Evolutionary conservation across 2,888 invertebrate genomes (phyloP).

Genomic region (Magallana nippona): DNA sequence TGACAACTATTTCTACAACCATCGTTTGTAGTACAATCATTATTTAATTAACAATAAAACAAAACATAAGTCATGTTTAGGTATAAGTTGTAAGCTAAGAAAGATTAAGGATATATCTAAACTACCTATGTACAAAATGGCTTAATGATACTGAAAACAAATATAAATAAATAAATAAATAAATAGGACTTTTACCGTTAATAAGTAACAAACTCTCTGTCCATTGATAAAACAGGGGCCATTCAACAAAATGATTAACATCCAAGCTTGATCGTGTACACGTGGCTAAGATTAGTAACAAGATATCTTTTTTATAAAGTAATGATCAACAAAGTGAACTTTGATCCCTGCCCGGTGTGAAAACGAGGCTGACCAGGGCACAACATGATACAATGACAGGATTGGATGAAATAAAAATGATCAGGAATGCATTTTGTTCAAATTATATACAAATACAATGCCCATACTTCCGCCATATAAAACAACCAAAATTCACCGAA

Average conservation of each 20-base stretch:
- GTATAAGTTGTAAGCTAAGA: neutral
- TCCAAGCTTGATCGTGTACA: slow-evolving; percentile 11
- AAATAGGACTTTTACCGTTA: neutral
- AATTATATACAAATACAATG: slow-evolving; percentile 15
- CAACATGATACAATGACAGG: slow-evolving; percentile 30
- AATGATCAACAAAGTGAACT: slow-evolving; percentile 23
- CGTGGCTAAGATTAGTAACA: neutral
- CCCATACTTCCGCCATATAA: slow-evolving; percentile 9
- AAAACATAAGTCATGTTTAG: neutral
- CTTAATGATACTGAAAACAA: slow-evolving; percentile 25
- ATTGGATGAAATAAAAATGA: slow-evolving; percentile 19
- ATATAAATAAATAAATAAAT: slow-evolving; percentile 32
- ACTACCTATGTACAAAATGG: slow-evolving; percentile 26
- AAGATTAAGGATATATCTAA: neutral
- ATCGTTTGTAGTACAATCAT: neutral
- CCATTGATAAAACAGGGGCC: slow-evolving; percentile 27
- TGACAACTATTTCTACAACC: neutral
- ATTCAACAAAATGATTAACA: slow-evolving; percentile 13
- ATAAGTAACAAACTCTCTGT: slow-evolving; percentile 31
- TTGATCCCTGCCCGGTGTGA: slow-evolving; percentile 32
- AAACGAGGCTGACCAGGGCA: slow-evolving; percentile 33
- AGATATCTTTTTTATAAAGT: neutral
- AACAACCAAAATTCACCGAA: slow-evolving; percentile 25
- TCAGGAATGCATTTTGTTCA: slow-evolving; percentile 32
- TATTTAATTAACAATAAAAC: slow-evolving; percentile 4